These are phyloP conservation scores for Ormia ochracea DNA, from an alignment of 2,888 invertebrate genomes.

Conservation along the genomic window DNA sequence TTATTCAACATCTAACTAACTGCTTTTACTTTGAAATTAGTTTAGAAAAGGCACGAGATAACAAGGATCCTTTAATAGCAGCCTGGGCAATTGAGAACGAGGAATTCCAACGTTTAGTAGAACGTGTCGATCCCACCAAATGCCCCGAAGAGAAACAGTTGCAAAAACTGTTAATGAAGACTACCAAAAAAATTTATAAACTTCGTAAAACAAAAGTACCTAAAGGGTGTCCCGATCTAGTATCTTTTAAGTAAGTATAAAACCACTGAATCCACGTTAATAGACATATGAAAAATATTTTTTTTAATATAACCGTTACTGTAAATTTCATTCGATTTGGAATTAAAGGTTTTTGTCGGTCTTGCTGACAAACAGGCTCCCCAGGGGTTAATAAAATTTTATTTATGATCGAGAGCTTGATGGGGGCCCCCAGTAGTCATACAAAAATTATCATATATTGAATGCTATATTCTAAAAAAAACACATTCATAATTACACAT, in stretches of 20 bases:
- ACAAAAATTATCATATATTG: no score
- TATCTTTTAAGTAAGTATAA: constrained; percentile 88
- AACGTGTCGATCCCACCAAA: constrained; percentile 76
- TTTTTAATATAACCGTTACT: no score
- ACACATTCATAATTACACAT: no score
- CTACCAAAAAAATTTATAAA: constrained; percentile 93
- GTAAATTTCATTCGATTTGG: no score
- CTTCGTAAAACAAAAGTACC: constrained; percentile 91
- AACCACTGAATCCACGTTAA: not conserved
- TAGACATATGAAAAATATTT: no score
- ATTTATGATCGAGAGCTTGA: no score
- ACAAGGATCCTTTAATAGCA: constrained; percentile 89
- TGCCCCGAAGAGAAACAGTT: constrained; percentile 80
- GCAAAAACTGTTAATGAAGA: constrained; percentile 89
- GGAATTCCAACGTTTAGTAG: constrained; percentile 85
- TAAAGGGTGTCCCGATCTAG: constrained; percentile 91
- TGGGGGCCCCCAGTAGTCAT: no score
- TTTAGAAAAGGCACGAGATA: constrained; percentile 89
- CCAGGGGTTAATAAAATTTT: no score
- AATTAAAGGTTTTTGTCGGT: no score
- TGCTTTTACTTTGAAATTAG: constrained; percentile 76
- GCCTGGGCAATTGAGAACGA: constrained; percentile 92
- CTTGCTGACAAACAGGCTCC: no score
- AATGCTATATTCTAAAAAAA: no score
- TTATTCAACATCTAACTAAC: no score